Conservation (phyloP, 53 echinoderm and acorn worm species). For the Astropecten irregularis region DNA sequence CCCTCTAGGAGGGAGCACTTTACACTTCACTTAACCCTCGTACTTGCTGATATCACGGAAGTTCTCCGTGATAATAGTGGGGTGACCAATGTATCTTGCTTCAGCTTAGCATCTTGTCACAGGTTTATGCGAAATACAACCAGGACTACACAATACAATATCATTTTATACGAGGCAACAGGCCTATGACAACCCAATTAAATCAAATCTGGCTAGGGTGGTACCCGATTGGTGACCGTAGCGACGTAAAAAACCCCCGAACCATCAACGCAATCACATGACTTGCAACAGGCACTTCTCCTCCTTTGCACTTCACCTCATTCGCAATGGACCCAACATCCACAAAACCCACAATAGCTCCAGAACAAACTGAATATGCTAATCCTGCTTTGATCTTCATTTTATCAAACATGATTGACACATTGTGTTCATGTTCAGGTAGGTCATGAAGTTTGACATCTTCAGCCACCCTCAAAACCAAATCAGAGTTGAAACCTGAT, state of each 20-base stretch:
- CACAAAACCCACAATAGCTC: conserved; percentile 37
- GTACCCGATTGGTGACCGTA: conserved; percentile 44
- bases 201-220: no score
- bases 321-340: conserved; percentile 40
- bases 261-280: conserved; percentile 76
- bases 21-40: no score
- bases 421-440: conserved; percentile 18
- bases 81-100: no score
- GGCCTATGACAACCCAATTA: no score
- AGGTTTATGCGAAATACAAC: no score
- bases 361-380: conserved; percentile 32
- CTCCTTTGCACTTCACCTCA: conserved; percentile 8
- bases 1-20: no score
- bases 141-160: no score
- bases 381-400: conserved; percentile 43
- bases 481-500: conserved; percentile 37
- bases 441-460: conserved; percentile 4
- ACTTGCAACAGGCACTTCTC: conserved; percentile 37
- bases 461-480: conserved; percentile 2
- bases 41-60: no score
- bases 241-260: conserved; percentile 47
- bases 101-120: no score
- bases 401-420: conserved; percentile 49
- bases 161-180: no score
- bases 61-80: no score